phyloP scores from a whole-genome alignment of 1,140 invertebrate genomes.

The Augochlora pura region DNA sequence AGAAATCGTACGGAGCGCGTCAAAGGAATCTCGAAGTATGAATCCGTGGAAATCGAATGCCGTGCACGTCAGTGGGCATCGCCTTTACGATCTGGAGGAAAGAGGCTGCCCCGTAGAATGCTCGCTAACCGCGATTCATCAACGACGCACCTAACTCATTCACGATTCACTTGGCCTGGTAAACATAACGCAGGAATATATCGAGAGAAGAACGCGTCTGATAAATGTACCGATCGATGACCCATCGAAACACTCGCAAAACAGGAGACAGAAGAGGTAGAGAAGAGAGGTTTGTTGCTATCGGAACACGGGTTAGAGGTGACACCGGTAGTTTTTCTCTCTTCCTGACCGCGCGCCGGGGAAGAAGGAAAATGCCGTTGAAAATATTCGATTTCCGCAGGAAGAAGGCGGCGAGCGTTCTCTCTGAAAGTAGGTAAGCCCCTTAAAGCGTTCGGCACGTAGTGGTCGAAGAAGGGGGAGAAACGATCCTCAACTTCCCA shows the following conservation, averaged over 20 bases:
- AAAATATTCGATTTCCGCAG: constrained; percentile 61
- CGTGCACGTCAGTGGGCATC: too few relatives aligned
- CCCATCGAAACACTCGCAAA: background rate
- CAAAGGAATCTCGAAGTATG: too few relatives aligned
- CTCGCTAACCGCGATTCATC: background rate
- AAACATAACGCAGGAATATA: background rate
- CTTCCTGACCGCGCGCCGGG: constrained; percentile 7
- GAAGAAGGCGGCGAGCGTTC: constrained; percentile 48
- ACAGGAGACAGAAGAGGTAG: background rate
- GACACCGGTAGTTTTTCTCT: constrained; percentile 21
- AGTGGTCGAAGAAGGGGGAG: constrained; percentile 27
- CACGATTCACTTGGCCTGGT: background rate
- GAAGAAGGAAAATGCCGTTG: constrained; percentile 43
- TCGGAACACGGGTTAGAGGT: background rate
- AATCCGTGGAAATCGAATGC: too few relatives aligned
- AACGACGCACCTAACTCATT: background rate
- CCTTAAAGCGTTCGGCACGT: constrained; percentile 58
- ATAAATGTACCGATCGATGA: background rate
- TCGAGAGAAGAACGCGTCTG: background rate
- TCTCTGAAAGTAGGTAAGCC: constrained; percentile 45
- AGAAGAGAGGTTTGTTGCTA: background rate
- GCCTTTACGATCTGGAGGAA: background rate
- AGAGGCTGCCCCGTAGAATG: background rate
- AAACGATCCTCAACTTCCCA: constrained; percentile 57
- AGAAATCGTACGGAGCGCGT: too few relatives aligned